Base-by-base conservation (phyloP, 2,888 invertebrate species). In the Acrobeloides nanus region DNA sequence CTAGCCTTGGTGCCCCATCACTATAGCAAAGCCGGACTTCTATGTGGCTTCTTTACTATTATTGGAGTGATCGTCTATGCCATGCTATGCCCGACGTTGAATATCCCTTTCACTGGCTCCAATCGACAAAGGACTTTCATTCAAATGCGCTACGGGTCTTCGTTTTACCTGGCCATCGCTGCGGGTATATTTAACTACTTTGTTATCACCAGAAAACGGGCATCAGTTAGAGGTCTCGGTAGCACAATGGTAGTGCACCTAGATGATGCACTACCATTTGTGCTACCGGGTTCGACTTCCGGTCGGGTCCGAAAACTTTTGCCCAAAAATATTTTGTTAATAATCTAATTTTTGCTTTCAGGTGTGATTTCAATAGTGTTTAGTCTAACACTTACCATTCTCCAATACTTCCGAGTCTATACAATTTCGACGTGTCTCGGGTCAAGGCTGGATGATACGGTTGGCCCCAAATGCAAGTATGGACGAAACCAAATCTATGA, bases 371-470 rank as follows among this genome's bases (percentile, higher is more conserved):
- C 66, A n/a, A 51, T 68, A 25, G 38, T 58, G 8, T 60, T 49
- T 26, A 62, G 65, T 21, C 37, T 57, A 6, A 46, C 48, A 1
- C 54, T 70, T 6, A 51, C 57, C 26, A 17, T 66, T 18, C 57
- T 68, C n/a, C 66, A 70, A 45, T 59, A 61, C 35, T 55, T 65
- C 52, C 55, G 59, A 5, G 40, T 66, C 31, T 70, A 70, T 52
- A 59, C 59, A 3, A 51, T 70, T 27, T 64, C 66, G 20, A 70
- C 70, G 1, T 64, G 65, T 48, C 44, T 70, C 27, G 64, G 64
- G 39, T 60, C 66, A 4, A 42, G 41, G 37, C 43, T 70, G 8
- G 70, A 70, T 47, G 66, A 64, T 24, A 57, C 57, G 26, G 62
- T 70, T 3, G 62, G 64, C 7, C 62, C 63, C 1, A 61, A 59